phyloP scores from a whole-genome alignment of 1,140 invertebrate genomes.

The Pachypeltis micranthus region DNA sequence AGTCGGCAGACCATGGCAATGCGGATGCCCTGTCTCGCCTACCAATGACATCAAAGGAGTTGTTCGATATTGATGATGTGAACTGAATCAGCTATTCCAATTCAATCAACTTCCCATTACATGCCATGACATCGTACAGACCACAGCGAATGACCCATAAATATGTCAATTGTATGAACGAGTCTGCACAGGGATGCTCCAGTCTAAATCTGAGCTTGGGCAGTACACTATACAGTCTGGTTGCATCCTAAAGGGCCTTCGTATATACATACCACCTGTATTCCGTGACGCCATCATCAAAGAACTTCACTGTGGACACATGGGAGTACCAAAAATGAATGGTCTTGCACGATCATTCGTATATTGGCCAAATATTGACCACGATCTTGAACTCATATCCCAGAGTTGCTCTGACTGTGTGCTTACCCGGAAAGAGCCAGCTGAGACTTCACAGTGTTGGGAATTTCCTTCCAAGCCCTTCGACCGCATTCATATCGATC shows the following conservation, averaged over 20 bases:
- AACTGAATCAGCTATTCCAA: background rate
- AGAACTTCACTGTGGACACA: background rate
- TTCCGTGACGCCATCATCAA: background rate
- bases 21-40: constrained; percentile 31
- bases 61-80: background rate
- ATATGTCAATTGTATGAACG: background rate
- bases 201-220: background rate
- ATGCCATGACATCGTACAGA: background rate
- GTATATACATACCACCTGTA: background rate
- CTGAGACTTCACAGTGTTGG: background rate
- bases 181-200: background rate
- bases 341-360: background rate
- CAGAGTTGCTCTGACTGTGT: background rate
- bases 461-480: background rate
- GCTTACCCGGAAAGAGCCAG: background rate
- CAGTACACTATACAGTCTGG: background rate
- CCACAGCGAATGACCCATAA: background rate
- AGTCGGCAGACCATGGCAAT: constrained; percentile 23
- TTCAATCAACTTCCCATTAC: background rate
- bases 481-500: background rate
- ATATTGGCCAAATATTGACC: background rate
- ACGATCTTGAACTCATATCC: background rate
- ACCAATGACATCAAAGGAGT: constrained; percentile 1
- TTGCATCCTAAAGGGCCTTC: background rate
- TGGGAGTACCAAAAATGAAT: background rate